A percentile compares a stretch with the other conserved stretches of the same genome.
These are phyloP conservation scores for Streblospio benedicti DNA, from an alignment of 1,140 invertebrate species.

Conservation along the genomic window DNA sequence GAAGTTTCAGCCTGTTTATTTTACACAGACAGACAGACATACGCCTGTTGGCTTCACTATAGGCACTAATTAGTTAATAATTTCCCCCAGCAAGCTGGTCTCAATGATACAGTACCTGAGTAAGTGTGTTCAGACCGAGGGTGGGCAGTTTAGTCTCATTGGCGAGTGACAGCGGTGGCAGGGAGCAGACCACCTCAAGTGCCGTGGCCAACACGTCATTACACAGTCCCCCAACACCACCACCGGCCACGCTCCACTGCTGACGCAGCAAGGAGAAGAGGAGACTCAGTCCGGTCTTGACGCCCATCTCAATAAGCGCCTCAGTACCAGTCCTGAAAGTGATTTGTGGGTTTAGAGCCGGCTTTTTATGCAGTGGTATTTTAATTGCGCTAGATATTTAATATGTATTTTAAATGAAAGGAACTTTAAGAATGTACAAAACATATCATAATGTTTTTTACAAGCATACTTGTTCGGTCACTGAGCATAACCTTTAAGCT, in stretches of 20 bases:
- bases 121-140: constrained; percentile 53
- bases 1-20: no score
- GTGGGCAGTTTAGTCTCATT: constrained; percentile 55
- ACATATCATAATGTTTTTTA: no score
- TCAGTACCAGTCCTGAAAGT: constrained; percentile 46
- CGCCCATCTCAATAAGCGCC: constrained; percentile 58
- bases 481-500: no score
- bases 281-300: constrained; percentile 57
- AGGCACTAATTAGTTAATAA: no score
- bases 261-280: constrained; percentile 56
- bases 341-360: no score
- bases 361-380: background rate
- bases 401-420: no score
- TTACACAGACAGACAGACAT: no score
- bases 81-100: no score
- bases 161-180: constrained; percentile 56
- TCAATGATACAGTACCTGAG: constrained; percentile 34
- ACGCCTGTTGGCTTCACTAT: no score
- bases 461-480: no score
- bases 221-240: constrained; percentile 43
- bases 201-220: constrained; percentile 57
- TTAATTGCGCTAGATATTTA: background rate
- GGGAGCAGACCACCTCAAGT: constrained; percentile 51
- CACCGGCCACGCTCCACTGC: constrained; percentile 50
- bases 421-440: no score